Conservation (phyloP, 2,113 vertebrate species). For the Myotis davidii region DNA sequence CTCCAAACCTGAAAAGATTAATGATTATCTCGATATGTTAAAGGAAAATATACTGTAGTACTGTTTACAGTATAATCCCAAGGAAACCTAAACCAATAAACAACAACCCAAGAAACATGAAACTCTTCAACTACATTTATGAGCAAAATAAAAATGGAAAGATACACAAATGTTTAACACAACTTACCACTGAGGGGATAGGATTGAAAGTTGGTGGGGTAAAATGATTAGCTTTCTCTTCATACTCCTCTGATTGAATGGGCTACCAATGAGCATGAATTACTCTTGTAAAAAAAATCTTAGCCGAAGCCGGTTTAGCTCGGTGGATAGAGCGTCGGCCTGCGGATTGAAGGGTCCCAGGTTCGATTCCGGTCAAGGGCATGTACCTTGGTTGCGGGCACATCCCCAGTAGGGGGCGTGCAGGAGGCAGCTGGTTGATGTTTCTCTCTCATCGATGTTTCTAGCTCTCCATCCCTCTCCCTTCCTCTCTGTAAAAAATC, state of each 20-base stretch:
- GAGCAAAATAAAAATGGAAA: slow-evolving; percentile 26
- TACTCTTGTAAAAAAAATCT: not conserved
- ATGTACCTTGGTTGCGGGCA: no score
- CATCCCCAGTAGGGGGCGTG: no score
- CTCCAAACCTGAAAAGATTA: not conserved
- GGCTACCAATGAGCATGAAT: not conserved
- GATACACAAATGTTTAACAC: not conserved
- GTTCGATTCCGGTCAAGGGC: no score
- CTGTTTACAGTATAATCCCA: not conserved
- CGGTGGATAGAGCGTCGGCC: no score
- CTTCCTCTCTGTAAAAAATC: no score
- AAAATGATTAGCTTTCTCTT: slow-evolving; percentile 15
- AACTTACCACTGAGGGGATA: not conserved
- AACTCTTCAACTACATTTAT: slow-evolving; percentile 17
- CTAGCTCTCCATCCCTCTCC: no score
- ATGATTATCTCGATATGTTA: not conserved
- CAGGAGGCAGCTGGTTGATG: no score
- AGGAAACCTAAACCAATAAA: slow-evolving; percentile 21
- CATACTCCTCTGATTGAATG: not conserved
- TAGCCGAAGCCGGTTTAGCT: no score
- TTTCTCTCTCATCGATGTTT: no score
- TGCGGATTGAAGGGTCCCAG: no score
- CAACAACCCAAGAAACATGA: not conserved
- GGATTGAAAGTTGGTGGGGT: not conserved
- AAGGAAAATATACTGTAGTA: not conserved